These are phyloP conservation scores for Thymelicus sylvestris DNA, from an alignment of 2,888 invertebrate genomes.

Conservation along the genomic window DNA sequence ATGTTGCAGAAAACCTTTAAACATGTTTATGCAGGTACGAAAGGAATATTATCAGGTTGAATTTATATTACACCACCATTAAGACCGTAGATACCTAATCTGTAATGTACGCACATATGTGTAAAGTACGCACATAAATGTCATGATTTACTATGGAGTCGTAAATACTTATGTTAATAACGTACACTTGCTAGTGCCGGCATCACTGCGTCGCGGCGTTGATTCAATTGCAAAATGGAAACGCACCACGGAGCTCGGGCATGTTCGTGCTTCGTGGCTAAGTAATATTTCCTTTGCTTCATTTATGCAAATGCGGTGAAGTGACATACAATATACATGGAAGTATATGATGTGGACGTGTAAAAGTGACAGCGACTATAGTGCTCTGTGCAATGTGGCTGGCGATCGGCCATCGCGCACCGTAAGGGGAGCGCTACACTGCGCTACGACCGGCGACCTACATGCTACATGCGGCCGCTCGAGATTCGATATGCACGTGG, in stretches of 20 bases:
- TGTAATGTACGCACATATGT: too few relatives aligned
- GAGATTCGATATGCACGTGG: slow-evolving; percentile 28
- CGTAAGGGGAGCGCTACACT: slow-evolving; percentile 38
- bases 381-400: slow-evolving; percentile 46
- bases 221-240: slow-evolving; percentile 78
- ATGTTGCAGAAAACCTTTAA: slow-evolving; percentile 21
- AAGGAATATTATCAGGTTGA: slow-evolving; percentile 34
- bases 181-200: slow-evolving; percentile 54
- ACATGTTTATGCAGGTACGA: slow-evolving; percentile 19
- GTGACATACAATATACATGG: slow-evolving; percentile 75
- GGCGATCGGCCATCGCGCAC: slow-evolving; percentile 40
- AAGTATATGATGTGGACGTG: slow-evolving; percentile 71
- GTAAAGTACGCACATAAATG: slow-evolving; percentile 68
- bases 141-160: slow-evolving; percentile 72
- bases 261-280: slow-evolving; percentile 59
- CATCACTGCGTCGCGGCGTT: slow-evolving; percentile 63
- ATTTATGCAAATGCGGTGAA: slow-evolving; percentile 73
- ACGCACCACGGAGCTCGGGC: slow-evolving; percentile 57
- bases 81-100: slow-evolving; percentile 62
- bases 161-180: slow-evolving; percentile 77
- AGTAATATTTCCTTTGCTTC: slow-evolving; percentile 66
- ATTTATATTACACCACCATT: slow-evolving; percentile 54
- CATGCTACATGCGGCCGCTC: slow-evolving; percentile 29
- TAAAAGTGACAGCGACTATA: slow-evolving; percentile 62
- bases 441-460: slow-evolving; percentile 33